These are phyloP conservation scores for Hyposoter dolosus DNA, from an alignment of 2,888 invertebrate species.

Conservation along the genomic window DNA sequence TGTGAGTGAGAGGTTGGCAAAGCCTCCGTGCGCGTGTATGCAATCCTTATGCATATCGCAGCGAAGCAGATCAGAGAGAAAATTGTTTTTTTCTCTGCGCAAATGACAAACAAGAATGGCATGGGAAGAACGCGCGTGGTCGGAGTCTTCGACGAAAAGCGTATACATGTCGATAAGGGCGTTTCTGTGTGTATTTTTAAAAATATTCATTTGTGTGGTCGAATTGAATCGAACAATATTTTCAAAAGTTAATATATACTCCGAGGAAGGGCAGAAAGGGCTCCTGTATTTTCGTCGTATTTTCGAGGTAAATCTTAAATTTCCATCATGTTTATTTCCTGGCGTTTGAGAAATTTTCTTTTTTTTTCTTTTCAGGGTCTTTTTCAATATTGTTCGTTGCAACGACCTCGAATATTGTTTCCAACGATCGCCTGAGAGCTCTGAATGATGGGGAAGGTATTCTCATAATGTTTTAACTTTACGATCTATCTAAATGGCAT, in stretches of 20 bases:
- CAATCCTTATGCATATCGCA: constrained; percentile 37
- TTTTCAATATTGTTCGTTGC: no score
- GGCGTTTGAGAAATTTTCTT: no score
- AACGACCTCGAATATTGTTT: no score
- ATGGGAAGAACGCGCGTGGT: constrained; percentile 60
- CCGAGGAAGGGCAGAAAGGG: no score
- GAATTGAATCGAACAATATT: not conserved
- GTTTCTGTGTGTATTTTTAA: not conserved
- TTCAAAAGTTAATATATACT: not conserved
- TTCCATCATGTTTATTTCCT: no score
- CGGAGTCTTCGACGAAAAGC: constrained; percentile 31
- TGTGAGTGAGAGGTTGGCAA: constrained; percentile 37
- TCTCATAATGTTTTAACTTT: no score
- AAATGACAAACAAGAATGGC: constrained; percentile 58
- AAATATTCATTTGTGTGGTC: not conserved
- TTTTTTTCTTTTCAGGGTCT: no score
- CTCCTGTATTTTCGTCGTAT: not conserved
- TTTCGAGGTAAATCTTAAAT: not conserved
- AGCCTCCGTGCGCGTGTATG: constrained; percentile 11
- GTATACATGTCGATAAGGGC: not conserved
- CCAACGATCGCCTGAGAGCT: no score
- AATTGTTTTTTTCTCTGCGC: constrained; percentile 23
- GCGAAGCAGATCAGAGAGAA: constrained; percentile 36
- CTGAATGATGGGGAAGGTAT: no score
- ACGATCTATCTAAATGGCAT: no score